Percentiles rank a stretch among this genome's conserved stretches.
These are phyloP conservation scores for Nebria salina DNA, from an alignment of 2,888 invertebrate species.

Conservation along the genomic window DNA sequence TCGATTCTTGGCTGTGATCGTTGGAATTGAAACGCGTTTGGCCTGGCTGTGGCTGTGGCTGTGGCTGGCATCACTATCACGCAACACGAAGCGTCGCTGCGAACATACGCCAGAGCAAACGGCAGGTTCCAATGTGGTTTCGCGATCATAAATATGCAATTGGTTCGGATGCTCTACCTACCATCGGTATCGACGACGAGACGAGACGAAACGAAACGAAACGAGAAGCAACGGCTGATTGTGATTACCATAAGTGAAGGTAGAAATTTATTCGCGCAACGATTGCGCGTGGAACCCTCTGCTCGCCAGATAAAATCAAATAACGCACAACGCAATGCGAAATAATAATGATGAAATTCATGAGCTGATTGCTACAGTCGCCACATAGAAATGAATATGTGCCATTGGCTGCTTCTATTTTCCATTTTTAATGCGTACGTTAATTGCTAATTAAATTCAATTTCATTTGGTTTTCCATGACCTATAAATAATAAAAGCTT, in stretches of 20 bases:
- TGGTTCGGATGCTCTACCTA: slow-evolving; percentile 22
- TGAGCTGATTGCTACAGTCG: slow-evolving; percentile 39
- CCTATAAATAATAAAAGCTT: too few relatives aligned
- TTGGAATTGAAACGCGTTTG: not conserved
- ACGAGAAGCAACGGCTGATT: slow-evolving; percentile 46
- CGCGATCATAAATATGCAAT: slow-evolving; percentile 27
- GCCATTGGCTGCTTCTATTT: not conserved
- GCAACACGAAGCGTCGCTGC: not conserved
- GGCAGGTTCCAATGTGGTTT: slow-evolving; percentile 23
- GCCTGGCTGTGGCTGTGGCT: not conserved
- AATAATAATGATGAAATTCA: slow-evolving; percentile 47
- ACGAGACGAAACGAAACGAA: not conserved
- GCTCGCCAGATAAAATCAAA: slow-evolving; percentile 32
- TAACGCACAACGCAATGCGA: slow-evolving; percentile 41
- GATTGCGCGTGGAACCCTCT: slow-evolving; percentile 14
- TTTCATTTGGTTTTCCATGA: too few relatives aligned
- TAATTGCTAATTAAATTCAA: too few relatives aligned
- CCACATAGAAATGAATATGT: slow-evolving; percentile 23
- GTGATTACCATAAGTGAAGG: slow-evolving; percentile 54
- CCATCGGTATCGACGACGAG: slow-evolving; percentile 8
- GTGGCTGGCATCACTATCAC: not conserved
- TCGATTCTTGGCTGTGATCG: not conserved
- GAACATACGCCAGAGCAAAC: too few relatives aligned
- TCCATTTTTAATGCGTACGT: too few relatives aligned
- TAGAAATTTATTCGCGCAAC: slow-evolving; percentile 51